Conservation (phyloP, 2,888 invertebrate species). For the Scotopteryx bipunctaria region DNA sequence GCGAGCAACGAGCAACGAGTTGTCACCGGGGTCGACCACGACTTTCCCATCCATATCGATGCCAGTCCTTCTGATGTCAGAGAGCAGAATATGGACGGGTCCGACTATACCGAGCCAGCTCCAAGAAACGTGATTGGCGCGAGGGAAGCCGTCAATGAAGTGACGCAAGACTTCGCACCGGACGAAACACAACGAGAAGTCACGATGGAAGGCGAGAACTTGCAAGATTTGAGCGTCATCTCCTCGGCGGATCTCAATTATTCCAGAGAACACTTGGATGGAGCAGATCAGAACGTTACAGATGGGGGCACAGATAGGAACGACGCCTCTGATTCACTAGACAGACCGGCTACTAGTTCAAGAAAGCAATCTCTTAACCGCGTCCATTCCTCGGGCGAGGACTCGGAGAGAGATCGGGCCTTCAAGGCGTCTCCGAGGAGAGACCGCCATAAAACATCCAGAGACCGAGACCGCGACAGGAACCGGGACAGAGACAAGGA, state of each 20-base stretch:
- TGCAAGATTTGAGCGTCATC: constrained; percentile 70
- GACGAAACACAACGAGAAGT: constrained; percentile 79
- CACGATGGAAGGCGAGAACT: constrained; percentile 84
- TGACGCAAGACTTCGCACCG: constrained; percentile 68
- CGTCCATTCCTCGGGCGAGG: constrained; percentile 69
- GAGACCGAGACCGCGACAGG: constrained; percentile 58
- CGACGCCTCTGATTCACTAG: constrained; percentile 61
- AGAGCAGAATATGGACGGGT: constrained; percentile 74
- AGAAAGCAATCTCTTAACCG: constrained; percentile 52
- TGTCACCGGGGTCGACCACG: constrained; percentile 82
- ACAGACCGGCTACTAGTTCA: constrained; percentile 55
- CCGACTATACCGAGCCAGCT: constrained; percentile 68
- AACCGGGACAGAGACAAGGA: constrained; percentile 57
- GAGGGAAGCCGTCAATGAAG: constrained; percentile 48
- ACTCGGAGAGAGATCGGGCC: constrained; percentile 70
- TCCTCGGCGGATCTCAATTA: constrained; percentile 63
- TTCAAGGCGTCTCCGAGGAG: constrained; percentile 66
- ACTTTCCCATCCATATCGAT: constrained; percentile 54
- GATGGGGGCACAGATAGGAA: constrained; percentile 51
- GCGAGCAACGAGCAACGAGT: constrained; percentile 75
- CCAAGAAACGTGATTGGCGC: constrained; percentile 47
- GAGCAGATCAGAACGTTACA: constrained; percentile 62
- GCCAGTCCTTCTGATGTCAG: constrained; percentile 62
- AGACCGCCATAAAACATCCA: constrained; percentile 59
- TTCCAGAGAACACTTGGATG: constrained; percentile 79